phyloP scores from a whole-genome alignment of 92 coral and sea anemone genomes.

The Palythoa heliodiscus region DNA sequence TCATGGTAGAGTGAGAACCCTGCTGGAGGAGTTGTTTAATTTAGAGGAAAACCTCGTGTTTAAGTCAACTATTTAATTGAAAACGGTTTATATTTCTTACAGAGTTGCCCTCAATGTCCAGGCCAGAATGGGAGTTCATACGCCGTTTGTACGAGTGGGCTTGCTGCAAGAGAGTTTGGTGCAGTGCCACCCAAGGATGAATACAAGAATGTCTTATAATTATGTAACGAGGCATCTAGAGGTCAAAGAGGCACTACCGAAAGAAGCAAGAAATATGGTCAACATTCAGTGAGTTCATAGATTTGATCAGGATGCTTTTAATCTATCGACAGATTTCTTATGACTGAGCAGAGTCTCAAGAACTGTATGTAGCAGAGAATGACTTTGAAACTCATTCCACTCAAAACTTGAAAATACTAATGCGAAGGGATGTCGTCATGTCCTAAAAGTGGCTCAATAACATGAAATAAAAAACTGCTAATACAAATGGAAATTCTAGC shows the following conservation, averaged over 20 bases:
- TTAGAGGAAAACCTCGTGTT: no score
- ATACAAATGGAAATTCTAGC: no score
- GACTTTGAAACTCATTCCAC: neutral
- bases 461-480: no score
- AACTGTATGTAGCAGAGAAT: neutral
- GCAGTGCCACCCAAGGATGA: constrained; percentile 33
- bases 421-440: no score
- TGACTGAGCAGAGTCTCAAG: neutral
- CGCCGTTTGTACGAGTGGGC: constrained; percentile 82
- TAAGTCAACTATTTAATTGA: neutral
- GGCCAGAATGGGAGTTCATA: constrained; percentile 54
- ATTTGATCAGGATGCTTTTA: neutral
- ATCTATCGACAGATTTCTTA: neutral
- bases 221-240: constrained; percentile 34
- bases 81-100: neutral
- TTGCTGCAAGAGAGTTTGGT: constrained; percentile 46
- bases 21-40: no score
- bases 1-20: no score
- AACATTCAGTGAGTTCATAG: constrained; percentile 50
- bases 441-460: no score
- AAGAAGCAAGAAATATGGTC: constrained; percentile 42
- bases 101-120: constrained; percentile 62
- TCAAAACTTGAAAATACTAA: no score
- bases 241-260: constrained; percentile 47
- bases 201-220: constrained; percentile 6